Base-by-base conservation (phyloP, 2,888 invertebrate genomes). In the Chamaedrilus cognettii region DNA sequence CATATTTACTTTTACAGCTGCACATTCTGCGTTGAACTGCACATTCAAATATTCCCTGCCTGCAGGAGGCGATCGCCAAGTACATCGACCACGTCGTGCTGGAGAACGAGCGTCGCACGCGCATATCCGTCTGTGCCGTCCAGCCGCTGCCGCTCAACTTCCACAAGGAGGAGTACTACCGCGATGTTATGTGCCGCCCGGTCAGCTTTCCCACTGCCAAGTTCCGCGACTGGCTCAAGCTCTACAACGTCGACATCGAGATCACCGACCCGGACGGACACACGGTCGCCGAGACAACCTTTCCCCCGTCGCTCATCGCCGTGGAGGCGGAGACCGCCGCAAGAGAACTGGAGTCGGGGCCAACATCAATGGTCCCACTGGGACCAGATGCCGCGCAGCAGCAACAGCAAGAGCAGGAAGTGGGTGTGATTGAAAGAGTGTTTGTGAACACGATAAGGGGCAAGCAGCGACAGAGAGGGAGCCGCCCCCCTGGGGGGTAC, bases 161-260 rank as follows among this genome's bases (percentile, higher is more conserved):
- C 58, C 59, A 66, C 19, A 67, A 64, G 26, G 69, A 69, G 42
- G 42, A 68, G 11, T 69, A 69, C 51, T 69, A 64, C 30, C 64
- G 60, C 34, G 66, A 69, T 35, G 64, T 69, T 26, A 69, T 69
- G 67, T 63, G 66, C 33, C 55, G 61, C 32, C 67, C 69, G 2
- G 60, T 69, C 7, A 51, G 65, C 15, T 69, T 69, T 61, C 69
- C 69, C 15, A 69, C 69, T 19, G 60, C 59, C 26, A 66, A 64
- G 52, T 69, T 69, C 56, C 64, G 69, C 50, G 67, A 67, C 30
- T 69, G 69, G 69, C 35, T 69, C 59, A 67, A 67, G 23, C 57
- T 60, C n/a, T 69, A 69, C 60, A 64, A 69, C 23, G 67, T 69
- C 19, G 66, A 67, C 64, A 69, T 69, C 11, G 69, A 69, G 56